These are phyloP conservation scores for Wiebesia pumilae DNA, from an alignment of 1,140 invertebrate genomes.

Conservation along the genomic window DNA sequence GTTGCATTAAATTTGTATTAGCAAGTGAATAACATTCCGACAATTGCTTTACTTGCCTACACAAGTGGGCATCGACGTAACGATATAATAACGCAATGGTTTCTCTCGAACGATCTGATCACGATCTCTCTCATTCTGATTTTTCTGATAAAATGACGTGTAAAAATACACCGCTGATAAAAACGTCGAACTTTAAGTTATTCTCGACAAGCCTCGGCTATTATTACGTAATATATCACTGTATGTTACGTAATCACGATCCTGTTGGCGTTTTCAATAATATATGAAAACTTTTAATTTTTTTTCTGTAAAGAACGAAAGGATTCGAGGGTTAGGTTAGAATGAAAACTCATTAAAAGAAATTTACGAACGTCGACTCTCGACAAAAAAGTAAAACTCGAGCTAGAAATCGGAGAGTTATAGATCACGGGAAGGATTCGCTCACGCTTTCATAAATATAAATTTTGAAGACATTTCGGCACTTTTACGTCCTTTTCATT, in stretches of 20 bases:
- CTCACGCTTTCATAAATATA: background rate
- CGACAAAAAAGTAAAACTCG: background rate
- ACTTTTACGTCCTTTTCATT: background rate
- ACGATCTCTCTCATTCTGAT: too few species aligned
- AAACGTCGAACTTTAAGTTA: too few species aligned
- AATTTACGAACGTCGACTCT: background rate
- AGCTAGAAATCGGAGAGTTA: background rate
- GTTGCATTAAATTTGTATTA: background rate
- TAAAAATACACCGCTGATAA: too few species aligned
- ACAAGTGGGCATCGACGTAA: too few species aligned
- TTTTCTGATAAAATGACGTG: too few species aligned
- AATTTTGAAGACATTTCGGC: background rate
- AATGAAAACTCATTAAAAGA: background rate
- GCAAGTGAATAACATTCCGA: too few species aligned
- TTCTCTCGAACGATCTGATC: too few species aligned
- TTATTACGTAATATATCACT: background rate
- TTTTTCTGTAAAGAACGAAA: background rate
- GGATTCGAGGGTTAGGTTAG: background rate
- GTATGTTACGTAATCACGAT: background rate
- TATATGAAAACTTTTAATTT: background rate
- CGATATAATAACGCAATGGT: too few species aligned
- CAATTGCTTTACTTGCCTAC: too few species aligned
- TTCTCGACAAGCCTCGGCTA: too few species aligned
- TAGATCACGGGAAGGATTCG: background rate
- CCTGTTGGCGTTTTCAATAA: background rate